These are phyloP conservation scores for Microtus ochrogaster DNA, from an alignment of 2,113 vertebrate genomes.

Conservation along the genomic window DNA sequence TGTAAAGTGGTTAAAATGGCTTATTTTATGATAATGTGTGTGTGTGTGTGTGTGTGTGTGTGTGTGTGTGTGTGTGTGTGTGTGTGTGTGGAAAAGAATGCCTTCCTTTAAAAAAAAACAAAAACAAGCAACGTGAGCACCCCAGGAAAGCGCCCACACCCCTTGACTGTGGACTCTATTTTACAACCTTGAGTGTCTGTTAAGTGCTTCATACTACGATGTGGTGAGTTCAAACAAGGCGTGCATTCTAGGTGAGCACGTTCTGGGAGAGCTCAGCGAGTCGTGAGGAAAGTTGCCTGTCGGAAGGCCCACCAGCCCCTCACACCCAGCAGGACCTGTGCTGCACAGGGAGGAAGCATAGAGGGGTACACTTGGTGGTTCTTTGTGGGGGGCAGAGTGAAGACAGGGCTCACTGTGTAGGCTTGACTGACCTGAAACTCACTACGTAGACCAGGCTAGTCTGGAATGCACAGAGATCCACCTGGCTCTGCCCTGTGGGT, in stretches of 20 bases:
- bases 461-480: neutral
- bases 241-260: neutral
- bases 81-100: neutral
- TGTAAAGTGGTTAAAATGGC: conserved; percentile 4
- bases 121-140: neutral
- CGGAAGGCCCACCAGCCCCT: neutral
- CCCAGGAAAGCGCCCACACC: neutral
- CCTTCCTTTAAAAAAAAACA: neutral
- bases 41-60: too few relatives aligned
- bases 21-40: neutral
- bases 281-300: neutral
- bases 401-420: neutral
- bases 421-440: neutral
- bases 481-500: neutral
- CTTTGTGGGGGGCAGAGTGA: neutral
- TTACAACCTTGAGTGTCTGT: conserved; percentile 28
- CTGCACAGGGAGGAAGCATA: neutral
- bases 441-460: neutral
- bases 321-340: neutral
- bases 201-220: neutral
- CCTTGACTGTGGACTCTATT: neutral
- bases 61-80: too few relatives aligned
- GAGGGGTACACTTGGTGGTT: neutral
- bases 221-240: neutral
- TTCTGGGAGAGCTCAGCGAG: neutral